These are phyloP conservation scores for Pangasius mekongensis DNA, from an alignment of 2,797 vertebrate species.

Conservation along the genomic window DNA sequence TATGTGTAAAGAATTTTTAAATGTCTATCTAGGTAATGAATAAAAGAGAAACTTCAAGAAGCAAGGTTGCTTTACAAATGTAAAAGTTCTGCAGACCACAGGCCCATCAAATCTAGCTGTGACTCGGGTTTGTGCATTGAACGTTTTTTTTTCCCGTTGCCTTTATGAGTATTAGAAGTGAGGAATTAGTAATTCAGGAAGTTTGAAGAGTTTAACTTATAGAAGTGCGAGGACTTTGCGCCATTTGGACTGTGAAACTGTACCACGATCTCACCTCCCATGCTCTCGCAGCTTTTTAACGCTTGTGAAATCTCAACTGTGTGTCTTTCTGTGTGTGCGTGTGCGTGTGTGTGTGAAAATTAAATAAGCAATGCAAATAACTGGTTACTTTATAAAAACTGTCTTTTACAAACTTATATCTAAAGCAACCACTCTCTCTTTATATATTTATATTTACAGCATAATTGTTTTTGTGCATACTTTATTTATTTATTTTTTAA, in stretches of 20 bases:
- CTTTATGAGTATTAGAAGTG: slow-evolving; percentile 10
- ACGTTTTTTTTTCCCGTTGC: background rate
- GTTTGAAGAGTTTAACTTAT: slow-evolving; percentile 44
- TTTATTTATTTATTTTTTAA: background rate
- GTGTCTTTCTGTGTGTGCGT: background rate
- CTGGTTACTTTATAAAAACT: slow-evolving; percentile 11
- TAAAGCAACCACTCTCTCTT: background rate
- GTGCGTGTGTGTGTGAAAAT: slow-evolving; percentile 21
- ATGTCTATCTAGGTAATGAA: background rate
- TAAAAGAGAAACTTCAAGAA: background rate
- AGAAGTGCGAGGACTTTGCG: slow-evolving; percentile 39
- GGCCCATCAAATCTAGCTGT: background rate
- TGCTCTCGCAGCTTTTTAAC: slow-evolving; percentile 45
- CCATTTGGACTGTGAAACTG: slow-evolving; percentile 53
- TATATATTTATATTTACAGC: background rate
- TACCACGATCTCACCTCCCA: slow-evolving; percentile 50
- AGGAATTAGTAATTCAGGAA: slow-evolving; percentile 19
- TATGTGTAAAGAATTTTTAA: background rate
- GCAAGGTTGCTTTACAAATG: background rate
- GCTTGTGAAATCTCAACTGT: slow-evolving; percentile 48
- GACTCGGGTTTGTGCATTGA: background rate
- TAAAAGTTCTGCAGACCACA: background rate
- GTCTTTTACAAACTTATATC: background rate
- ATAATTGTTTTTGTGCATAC: background rate
- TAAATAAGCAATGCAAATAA: slow-evolving; percentile 38